phyloP scores from a whole-genome alignment of 2,113 vertebrate species.

The Apteryx owenii region DNA sequence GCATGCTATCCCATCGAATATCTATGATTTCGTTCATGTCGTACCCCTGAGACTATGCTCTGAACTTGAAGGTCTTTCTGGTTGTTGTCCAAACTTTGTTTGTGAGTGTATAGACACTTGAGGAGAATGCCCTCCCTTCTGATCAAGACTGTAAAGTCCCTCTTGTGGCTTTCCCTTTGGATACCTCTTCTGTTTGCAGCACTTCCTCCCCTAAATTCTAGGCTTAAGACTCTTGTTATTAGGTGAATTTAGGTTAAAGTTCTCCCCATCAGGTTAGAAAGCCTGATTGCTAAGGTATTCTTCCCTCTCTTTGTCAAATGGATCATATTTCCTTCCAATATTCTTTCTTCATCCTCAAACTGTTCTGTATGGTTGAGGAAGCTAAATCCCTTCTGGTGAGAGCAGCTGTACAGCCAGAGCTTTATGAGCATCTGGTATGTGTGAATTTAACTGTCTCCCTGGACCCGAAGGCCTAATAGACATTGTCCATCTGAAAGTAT shows the following conservation, averaged over 20 bases:
- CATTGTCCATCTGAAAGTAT: not conserved
- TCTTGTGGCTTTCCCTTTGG: not conserved
- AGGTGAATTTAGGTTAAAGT: not conserved
- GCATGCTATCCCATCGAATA: not conserved
- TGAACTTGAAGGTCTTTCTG: not conserved
- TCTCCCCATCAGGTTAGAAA: not conserved
- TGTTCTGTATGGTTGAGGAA: not conserved
- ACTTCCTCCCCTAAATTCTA: not conserved
- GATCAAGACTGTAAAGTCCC: not conserved
- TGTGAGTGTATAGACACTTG: not conserved
- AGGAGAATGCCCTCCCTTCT: not conserved
- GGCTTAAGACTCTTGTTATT: not conserved
- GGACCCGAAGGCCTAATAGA: not conserved
- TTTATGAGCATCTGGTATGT: not conserved
- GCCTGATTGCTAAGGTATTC: not conserved
- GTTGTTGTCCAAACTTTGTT: not conserved
- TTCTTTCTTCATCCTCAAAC: not conserved
- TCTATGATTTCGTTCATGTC: not conserved
- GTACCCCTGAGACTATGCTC: not conserved
- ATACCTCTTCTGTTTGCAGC: not conserved
- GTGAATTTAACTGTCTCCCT: not conserved
- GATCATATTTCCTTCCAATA: not conserved
- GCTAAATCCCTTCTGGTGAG: not conserved
- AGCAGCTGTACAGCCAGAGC: not conserved
- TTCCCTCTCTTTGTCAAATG: not conserved